phyloP scores from a whole-genome alignment of 1,140 invertebrate genomes.

The Pseudachorutes palmiensis region DNA sequence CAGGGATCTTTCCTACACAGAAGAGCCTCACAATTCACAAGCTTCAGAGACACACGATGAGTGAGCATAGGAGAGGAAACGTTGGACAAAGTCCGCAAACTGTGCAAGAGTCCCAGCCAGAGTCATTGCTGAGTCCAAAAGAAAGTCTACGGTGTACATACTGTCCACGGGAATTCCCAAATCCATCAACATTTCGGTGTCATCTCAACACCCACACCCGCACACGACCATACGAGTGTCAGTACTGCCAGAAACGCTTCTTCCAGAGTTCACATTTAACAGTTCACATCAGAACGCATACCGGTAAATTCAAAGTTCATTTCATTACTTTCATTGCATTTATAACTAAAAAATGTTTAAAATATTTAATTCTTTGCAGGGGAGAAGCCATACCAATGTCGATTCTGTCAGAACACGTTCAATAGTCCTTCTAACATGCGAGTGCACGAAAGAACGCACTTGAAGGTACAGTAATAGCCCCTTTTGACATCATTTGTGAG shows the following conservation, averaged over 20 bases:
- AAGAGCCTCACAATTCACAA: constrained; percentile 5
- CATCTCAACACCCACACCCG: not conserved
- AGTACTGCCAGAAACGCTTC: not conserved
- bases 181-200: not conserved
- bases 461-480: too few species aligned
- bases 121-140: not conserved
- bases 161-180: not conserved
- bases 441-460: not conserved
- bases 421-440: not conserved
- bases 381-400: not conserved
- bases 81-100: too few species aligned
- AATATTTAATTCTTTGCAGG: too few species aligned
- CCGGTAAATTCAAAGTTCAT: not conserved
- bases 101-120: too few species aligned
- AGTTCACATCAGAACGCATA: not conserved
- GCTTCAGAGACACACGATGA: not conserved
- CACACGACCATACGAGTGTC: not conserved
- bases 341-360: too few species aligned
- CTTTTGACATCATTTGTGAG: too few species aligned
- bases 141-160: not conserved
- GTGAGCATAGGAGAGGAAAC: not conserved
- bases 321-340: not conserved
- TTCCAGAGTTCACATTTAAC: not conserved
- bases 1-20: not conserved
- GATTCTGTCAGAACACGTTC: not conserved